Base-by-base conservation (phyloP, 92 coral and sea anemone genomes). In the Muricea muricata region DNA sequence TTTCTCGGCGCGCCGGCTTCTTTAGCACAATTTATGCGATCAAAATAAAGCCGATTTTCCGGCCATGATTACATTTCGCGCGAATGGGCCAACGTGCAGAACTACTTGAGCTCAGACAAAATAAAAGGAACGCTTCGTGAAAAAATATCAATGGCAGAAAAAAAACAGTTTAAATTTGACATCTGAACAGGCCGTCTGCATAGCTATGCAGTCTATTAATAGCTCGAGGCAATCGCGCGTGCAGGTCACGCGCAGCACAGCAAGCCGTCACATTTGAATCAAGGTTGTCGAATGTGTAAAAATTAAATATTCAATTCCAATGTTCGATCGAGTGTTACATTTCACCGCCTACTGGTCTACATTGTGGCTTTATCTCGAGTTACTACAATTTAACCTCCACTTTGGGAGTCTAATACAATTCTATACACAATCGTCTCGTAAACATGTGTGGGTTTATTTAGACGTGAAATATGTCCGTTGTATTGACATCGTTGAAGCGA, bases 401-500 rank as follows among this genome's bases (percentile, higher is more conserved):
- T 47, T 26, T 42, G 46, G 33, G 65, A 78, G 26, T 78, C 24
- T 57, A n/a, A 1, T 78, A 26, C 57, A 76, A 50, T 55, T 26
- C 26, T 52, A 55, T 21, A 18, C 42, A 78, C 50, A 63, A 63
- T 63, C 37, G 18, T 63, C 34, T 32, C 67, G 29, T 76, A 39
- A 39, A 32, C 69, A 57, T 78, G 83, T 55, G 17, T 55, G 55
- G 54, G 46, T 63, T 63, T 1, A 39, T 78, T 11, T 78, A 58
- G 65, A 47, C 28, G 25, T 23, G 47, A 10, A 65, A 47, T 47
- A 75, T 73, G 79, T 84, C 76, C 17, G 28, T 60, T 54, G 86
- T 48, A 58, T 69, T 86, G 89, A 86, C 90, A 52, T 78, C 88
- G 70, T 61, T 86, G 28, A 91, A 90, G 82, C 86, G 91, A 89